A percentile compares a stretch with the other conserved stretches of the same genome.
These are phyloP conservation scores for Haemorhous mexicanus DNA, from an alignment of 2,113 vertebrate genomes.

Conservation along the genomic window DNA sequence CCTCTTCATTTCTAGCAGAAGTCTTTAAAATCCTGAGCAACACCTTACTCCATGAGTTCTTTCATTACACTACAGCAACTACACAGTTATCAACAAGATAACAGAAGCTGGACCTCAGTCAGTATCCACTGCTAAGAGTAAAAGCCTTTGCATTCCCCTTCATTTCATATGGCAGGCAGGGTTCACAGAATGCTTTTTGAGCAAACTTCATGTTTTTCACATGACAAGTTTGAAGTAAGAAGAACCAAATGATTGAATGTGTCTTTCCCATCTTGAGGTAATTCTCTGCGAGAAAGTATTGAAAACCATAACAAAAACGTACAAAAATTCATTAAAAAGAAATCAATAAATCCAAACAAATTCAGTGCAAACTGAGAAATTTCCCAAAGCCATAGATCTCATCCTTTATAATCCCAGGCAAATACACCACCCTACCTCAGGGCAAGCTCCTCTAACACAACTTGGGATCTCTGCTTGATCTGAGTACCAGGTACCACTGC, in stretches of 20 bases:
- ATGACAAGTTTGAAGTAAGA: background rate
- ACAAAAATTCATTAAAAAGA: background rate
- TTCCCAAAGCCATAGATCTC: background rate
- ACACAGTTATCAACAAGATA: background rate
- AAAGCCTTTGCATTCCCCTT: background rate
- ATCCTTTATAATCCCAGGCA: background rate
- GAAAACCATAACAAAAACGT: background rate
- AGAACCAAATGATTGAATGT: background rate
- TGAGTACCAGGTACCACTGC: rapidly evolving
- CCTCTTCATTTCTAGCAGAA: background rate
- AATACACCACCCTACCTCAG: background rate
- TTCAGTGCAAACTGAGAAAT: background rate
- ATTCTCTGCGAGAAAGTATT: background rate
- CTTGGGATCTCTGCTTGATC: background rate
- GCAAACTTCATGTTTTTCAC: background rate
- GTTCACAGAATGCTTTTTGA: background rate
- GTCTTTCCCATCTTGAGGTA: background rate
- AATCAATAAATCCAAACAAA: background rate
- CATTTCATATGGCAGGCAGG: background rate
- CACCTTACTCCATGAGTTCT: background rate
- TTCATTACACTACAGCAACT: background rate
- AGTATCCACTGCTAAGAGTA: background rate
- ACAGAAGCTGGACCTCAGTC: background rate
- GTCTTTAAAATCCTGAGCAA: background rate
- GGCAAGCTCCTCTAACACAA: background rate